phyloP scores from a whole-genome alignment of 2,888 invertebrate species.

The Nomada hirtipes region DNA sequence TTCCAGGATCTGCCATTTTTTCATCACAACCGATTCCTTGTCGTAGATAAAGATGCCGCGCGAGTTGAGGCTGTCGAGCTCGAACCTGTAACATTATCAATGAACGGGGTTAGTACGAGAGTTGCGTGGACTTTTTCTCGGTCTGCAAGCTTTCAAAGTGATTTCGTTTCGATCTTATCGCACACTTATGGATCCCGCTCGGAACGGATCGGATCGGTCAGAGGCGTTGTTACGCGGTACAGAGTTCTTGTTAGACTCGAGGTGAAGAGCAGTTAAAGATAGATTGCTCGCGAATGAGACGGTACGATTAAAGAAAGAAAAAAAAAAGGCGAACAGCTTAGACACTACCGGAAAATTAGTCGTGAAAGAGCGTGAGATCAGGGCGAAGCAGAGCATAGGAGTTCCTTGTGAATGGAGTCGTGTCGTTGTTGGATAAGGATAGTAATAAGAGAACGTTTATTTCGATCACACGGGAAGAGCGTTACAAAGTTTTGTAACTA shows the following conservation, averaged over 20 bases:
- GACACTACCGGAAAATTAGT: constrained; percentile 30
- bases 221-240: constrained; percentile 16
- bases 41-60: constrained; percentile 82
- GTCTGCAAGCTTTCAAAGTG: constrained; percentile 35
- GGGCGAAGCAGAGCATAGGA: constrained; percentile 13
- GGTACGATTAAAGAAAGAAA: constrained; percentile 21
- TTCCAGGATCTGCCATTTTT: constrained; percentile 83
- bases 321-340: constrained; percentile 5
- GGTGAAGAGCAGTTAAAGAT: constrained; percentile 19
- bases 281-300: constrained; percentile 31
- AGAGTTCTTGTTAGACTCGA: constrained; percentile 20
- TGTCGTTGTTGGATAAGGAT: not conserved
- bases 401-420: not conserved
- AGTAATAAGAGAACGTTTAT: constrained; percentile 29
- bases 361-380: constrained; percentile 16
- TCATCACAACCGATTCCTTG: constrained; percentile 81
- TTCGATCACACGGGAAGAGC: not conserved
- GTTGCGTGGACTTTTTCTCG: constrained; percentile 7
- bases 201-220: constrained; percentile 6
- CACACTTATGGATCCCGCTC: not conserved
- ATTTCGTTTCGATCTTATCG: constrained; percentile 21
- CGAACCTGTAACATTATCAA: constrained; percentile 80
- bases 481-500: no score
- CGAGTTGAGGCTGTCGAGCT: constrained; percentile 62
- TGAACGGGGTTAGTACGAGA: constrained; percentile 45